These are phyloP conservation scores for Lepidonotus clava DNA, from an alignment of 2,888 invertebrate species.

Conservation along the genomic window DNA sequence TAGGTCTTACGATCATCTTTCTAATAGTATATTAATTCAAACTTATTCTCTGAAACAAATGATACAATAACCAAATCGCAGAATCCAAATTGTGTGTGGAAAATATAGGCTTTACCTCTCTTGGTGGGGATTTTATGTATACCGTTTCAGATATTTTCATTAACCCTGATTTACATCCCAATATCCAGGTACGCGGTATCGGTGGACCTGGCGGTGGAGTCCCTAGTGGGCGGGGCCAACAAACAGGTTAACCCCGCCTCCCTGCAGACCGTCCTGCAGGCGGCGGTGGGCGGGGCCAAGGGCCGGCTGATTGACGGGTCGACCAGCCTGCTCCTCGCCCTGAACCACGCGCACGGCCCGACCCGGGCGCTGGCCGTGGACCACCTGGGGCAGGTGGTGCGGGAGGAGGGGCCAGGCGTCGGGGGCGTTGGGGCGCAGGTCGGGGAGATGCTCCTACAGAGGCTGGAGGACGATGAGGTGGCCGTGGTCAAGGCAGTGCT, in stretches of 20 bases:
- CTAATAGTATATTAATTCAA: no score
- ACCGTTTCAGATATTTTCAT: no score
- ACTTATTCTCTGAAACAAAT: no score
- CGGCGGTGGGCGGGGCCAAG: conserved; percentile 71
- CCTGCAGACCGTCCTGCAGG: conserved; percentile 65
- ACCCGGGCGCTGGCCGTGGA: conserved; percentile 86
- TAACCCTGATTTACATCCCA: no score
- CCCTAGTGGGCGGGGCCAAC: background rate
- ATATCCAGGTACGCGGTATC: conserved; percentile 22
- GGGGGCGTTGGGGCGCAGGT: background rate
- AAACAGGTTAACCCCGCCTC: background rate
- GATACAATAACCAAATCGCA: no score
- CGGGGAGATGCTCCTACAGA: conserved; percentile 9
- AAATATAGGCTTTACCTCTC: no score
- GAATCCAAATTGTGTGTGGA: no score
- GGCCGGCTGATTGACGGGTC: conserved; percentile 70
- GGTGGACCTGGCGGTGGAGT: background rate
- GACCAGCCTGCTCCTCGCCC: conserved; percentile 84
- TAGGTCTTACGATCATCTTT: no score
- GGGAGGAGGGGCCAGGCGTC: background rate
- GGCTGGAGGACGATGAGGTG: conserved; percentile 48
- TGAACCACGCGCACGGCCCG: conserved; percentile 87
- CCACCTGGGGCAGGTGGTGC: conserved; percentile 81
- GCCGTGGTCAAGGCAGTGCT: conserved; percentile 20
- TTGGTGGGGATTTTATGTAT: no score